A percentile compares a stretch with the other conserved stretches of the same genome.
Evolutionary conservation across 2,888 invertebrate species (phyloP).

Genomic region (Eupeodes luniger): DNA sequence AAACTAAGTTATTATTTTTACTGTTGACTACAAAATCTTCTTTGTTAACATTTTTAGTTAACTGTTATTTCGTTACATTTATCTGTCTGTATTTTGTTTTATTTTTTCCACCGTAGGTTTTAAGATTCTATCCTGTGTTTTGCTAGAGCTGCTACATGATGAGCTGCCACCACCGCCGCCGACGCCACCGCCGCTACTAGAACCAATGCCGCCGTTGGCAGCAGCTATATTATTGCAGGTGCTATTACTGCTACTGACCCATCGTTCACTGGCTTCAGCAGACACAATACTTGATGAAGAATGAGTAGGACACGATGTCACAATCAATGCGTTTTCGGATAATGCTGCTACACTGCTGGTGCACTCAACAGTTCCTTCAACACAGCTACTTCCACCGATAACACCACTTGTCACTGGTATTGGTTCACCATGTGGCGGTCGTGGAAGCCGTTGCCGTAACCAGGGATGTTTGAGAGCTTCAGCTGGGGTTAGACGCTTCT

Average conservation of each 20-base stretch:
- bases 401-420: constrained; percentile 53
- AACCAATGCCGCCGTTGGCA: constrained; percentile 52
- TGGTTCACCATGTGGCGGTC: constrained; percentile 86
- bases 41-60: neutral
- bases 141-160: constrained; percentile 77
- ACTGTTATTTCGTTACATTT: constrained; percentile 6
- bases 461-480: constrained; percentile 95
- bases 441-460: constrained; percentile 91
- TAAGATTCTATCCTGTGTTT: constrained; percentile 68
- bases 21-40: constrained; percentile 21
- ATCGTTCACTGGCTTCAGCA: constrained; percentile 62
- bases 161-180: constrained; percentile 57
- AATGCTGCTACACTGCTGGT: constrained; percentile 55
- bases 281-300: constrained; percentile 70
- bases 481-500: constrained; percentile 94
- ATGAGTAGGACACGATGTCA: constrained; percentile 64
- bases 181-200: neutral
- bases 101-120: constrained; percentile 47
- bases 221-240: constrained; percentile 63
- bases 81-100: constrained; percentile 25
- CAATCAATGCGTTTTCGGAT: constrained; percentile 67
- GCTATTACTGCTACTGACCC: constrained; percentile 65
- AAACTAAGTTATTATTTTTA: neutral
- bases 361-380: constrained; percentile 75
- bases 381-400: constrained; percentile 76